A percentile compares a stretch with the other conserved stretches of the same genome.
Evolutionary conservation across 2,113 vertebrate genomes (phyloP).

Genomic region (Numenius arquata): DNA sequence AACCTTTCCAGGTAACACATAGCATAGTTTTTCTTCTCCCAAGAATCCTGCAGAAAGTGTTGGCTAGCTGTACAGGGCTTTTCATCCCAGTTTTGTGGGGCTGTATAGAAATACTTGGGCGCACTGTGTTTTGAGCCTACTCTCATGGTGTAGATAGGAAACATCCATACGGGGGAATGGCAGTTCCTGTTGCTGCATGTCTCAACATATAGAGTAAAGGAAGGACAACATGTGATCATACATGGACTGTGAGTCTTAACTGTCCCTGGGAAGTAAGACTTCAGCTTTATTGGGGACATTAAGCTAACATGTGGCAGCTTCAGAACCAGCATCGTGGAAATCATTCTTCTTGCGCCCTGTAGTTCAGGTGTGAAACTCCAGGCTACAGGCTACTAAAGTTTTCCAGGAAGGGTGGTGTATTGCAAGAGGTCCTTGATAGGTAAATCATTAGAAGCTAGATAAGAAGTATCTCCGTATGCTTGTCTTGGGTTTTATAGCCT

Average conservation of each 20-base stretch:
- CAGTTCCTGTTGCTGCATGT: not conserved
- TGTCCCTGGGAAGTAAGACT: not conserved
- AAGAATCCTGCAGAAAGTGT: not conserved
- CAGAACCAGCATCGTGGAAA: not conserved
- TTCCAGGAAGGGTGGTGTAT: not conserved
- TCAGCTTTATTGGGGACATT: not conserved
- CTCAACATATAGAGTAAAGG: not conserved
- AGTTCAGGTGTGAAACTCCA: not conserved
- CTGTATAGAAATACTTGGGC: not conserved
- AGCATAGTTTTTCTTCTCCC: not conserved
- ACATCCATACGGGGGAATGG: rapidly evolving
- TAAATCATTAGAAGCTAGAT: not conserved
- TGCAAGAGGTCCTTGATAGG: not conserved
- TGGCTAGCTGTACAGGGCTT: not conserved
- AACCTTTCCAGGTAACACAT: not conserved
- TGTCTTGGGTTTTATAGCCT: not conserved
- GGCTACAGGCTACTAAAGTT: not conserved
- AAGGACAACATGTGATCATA: not conserved
- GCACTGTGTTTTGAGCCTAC: not conserved
- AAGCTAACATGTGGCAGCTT: not conserved
- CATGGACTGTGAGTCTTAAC: not conserved
- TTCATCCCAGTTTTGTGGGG: not conserved
- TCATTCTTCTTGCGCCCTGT: not conserved
- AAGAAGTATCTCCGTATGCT: not conserved
- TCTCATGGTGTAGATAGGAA: not conserved